Percentiles rank a stretch among this genome's conserved stretches.
phyloP scores from a whole-genome alignment of 1,140 invertebrate genomes.

The Mamestra configurata region DNA sequence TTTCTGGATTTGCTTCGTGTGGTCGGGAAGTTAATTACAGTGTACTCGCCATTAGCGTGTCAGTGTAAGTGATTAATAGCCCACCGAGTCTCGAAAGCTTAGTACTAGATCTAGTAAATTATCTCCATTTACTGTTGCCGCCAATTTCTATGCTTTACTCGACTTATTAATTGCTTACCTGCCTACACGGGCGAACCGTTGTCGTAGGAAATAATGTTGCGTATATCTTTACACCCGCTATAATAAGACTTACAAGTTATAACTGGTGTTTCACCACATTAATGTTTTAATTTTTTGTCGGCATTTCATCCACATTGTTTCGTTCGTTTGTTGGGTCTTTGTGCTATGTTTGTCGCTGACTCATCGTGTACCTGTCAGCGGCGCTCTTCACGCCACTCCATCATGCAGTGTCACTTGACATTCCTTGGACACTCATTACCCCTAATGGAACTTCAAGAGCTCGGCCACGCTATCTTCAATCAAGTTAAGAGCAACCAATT shows the following conservation, averaged over 20 bases:
- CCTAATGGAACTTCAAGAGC: constrained; percentile 76
- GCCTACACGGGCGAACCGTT: constrained; percentile 38
- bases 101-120: constrained; percentile 61
- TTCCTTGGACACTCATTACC: constrained; percentile 76
- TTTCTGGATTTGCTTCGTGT: constrained; percentile 54
- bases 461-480: constrained; percentile 64
- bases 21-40: constrained; percentile 61
- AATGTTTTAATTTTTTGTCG: constrained; percentile 25
- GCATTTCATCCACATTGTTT: constrained; percentile 50
- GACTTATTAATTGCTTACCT: constrained; percentile 58
- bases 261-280: constrained; percentile 19
- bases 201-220: constrained; percentile 40
- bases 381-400: constrained; percentile 73
- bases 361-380: constrained; percentile 79
- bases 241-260: constrained; percentile 34
- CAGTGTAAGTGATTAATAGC: constrained; percentile 65
- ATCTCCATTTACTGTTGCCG: constrained; percentile 56
- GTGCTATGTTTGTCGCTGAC: constrained; percentile 69
- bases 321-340: constrained; percentile 51
- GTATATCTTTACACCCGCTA: constrained; percentile 30
- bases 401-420: constrained; percentile 77
- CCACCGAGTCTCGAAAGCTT: constrained; percentile 57
- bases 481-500: constrained; percentile 61
- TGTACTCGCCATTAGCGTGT: constrained; percentile 63
- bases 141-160: constrained; percentile 56